phyloP scores from a whole-genome alignment of 2,888 invertebrate genomes.

The Fragum fragum region DNA sequence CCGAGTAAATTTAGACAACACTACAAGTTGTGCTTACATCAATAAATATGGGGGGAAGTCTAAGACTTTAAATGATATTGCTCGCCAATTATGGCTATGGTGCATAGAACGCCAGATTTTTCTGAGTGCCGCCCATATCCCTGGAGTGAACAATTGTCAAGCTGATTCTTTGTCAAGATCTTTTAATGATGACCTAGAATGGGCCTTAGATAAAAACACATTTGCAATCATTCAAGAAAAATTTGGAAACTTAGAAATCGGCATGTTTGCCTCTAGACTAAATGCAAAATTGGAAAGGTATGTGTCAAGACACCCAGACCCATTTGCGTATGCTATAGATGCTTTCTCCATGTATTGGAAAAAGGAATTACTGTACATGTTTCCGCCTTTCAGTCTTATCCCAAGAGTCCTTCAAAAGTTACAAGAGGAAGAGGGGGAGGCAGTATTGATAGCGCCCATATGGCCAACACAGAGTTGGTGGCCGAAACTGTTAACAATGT shows the following conservation, averaged over 20 bases:
- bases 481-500: background rate
- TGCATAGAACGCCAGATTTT: constrained; percentile 14
- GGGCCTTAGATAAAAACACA: constrained; percentile 13
- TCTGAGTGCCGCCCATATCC: background rate
- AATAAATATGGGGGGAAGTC: constrained; percentile 21
- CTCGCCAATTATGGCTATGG: constrained; percentile 51
- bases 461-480: background rate
- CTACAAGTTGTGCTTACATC: background rate
- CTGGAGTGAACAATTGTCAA: background rate
- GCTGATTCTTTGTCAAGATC: background rate
- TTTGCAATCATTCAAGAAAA: constrained; percentile 28
- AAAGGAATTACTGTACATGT: constrained; percentile 30
- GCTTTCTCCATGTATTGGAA: constrained; percentile 41
- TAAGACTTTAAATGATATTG: constrained; percentile 36
- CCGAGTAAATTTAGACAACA: background rate
- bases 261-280: constrained; percentile 48
- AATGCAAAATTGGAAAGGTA: constrained; percentile 34
- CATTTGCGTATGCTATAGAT: constrained; percentile 35
- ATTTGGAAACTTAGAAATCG: constrained; percentile 21
- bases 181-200: background rate
- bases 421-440: constrained; percentile 37
- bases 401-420: constrained; percentile 42
- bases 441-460: constrained; percentile 40
- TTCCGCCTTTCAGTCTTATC: constrained; percentile 52
- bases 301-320: constrained; percentile 32